Evolutionary conservation across 1,140 invertebrate species (phyloP), one percentile per base, ranked within the genome.

Genomic region (Eumaeus atala): DNA sequence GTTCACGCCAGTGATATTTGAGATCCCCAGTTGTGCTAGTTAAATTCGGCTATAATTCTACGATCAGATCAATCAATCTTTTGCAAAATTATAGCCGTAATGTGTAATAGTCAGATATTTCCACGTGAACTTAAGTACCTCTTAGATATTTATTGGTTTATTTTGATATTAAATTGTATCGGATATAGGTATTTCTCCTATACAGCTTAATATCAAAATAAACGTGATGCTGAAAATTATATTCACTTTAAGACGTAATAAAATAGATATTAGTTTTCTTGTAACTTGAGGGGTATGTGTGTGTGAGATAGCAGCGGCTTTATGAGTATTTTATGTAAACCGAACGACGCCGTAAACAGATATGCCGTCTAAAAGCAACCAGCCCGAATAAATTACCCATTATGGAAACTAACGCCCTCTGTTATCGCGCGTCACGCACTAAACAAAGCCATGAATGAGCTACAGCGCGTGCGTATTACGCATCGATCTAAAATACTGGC

Each of bases 401-500:
- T 14, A 48, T 47, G 17, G 33, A 51, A 49, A 1, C 44, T 60
- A 67, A 9, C 66, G 72, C 72, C 73, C 76, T 76, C 75, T 76
- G 58, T 71, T 66, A 53, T 48, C 9, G 35, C 54, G 37, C 35
- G 21, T 52, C 16, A 54, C 42, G 50, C 48, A 72, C 62, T 55
- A 64, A 50, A 49, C 54, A 55, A 47, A 48, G 49, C 40, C 56
- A 74, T 72, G 72, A 73, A 77, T 71, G 70, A 56, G 49, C 55
- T 74, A 35, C 64, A 6, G 58, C 78, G 78, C 78, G 59, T 70
- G 78, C 78, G 75, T 72, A 74, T 57, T 72, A 59, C 53, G 12
- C 14, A 82, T 82, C 68, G 78, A 82, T 79, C 78, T 70, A 60
- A 54, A 52, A 56, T 44, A 44, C 59, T 40, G 33, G 56, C 62